A percentile compares a stretch with the other conserved stretches of the same genome.
These are phyloP conservation scores for Umimayanthus chanpuru DNA, from an alignment of 92 coral and sea anemone genomes.

Conservation along the genomic window DNA sequence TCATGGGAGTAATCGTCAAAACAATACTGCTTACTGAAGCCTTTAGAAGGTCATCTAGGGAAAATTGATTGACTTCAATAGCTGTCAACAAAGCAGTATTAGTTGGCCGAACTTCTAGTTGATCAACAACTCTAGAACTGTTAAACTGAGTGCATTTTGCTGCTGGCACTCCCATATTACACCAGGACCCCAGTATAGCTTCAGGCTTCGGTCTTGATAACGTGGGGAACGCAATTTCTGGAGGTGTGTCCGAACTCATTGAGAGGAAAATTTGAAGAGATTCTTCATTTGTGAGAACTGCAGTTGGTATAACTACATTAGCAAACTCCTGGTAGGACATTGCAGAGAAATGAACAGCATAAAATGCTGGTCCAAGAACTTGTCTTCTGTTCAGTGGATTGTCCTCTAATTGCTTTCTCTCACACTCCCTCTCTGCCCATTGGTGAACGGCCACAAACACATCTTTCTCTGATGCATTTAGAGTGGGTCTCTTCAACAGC, in stretches of 20 bases:
- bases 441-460: background rate
- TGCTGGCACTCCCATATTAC: conserved; percentile 6
- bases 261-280: conserved; percentile 4
- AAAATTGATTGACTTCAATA: background rate
- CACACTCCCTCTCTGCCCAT: conserved; percentile 2
- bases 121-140: conserved; percentile 2
- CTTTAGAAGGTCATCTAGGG: background rate
- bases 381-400: conserved; percentile 16
- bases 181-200: background rate
- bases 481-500: conserved; percentile 6
- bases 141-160: background rate
- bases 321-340: conserved; percentile 46
- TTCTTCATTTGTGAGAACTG: conserved; percentile 37
- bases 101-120: background rate
- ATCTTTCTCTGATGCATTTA: conserved; percentile 7
- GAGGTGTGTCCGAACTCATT: background rate
- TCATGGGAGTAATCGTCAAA: background rate
- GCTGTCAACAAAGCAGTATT: background rate
- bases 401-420: background rate
- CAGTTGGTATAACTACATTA: conserved; percentile 8
- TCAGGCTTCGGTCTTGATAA: background rate
- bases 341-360: conserved; percentile 18
- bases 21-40: background rate
- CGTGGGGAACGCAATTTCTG: background rate
- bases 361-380: conserved; percentile 29